Conservation (phyloP, 1,140 invertebrate genomes). For the Latrodectus geometricus region DNA sequence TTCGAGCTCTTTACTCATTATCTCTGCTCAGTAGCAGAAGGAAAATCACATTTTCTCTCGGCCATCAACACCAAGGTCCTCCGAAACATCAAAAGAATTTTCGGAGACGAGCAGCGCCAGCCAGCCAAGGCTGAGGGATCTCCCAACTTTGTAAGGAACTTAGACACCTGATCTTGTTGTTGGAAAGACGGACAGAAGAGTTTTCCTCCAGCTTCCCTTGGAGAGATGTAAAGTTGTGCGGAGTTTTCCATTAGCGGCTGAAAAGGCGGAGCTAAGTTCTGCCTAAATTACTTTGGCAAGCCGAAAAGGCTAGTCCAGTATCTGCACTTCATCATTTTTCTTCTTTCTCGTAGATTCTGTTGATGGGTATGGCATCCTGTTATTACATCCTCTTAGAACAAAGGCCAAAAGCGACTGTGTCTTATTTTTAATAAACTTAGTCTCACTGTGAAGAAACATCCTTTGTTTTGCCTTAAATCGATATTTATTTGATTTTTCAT, state of each 20-base stretch:
- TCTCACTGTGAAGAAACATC: not conserved
- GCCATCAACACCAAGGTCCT: not conserved
- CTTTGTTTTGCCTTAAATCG: not conserved
- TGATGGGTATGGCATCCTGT: constrained; percentile 44
- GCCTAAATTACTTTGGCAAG: constrained; percentile 2
- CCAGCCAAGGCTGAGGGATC: not conserved
- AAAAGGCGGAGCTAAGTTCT: not conserved
- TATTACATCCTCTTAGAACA: constrained; percentile 30
- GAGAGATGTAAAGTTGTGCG: constrained; percentile 42
- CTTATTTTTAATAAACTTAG: constrained; percentile 32
- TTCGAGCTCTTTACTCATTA: constrained; percentile 27
- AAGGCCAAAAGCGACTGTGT: not conserved
- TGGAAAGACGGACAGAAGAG: not conserved
- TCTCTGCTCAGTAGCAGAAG: not conserved
- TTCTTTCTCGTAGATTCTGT: not conserved
- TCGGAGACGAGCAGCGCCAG: not conserved
- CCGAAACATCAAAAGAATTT: constrained; percentile 38
- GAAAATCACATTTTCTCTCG: constrained; percentile 33
- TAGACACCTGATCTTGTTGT: constrained; percentile 31
- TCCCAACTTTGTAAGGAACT: constrained; percentile 14
- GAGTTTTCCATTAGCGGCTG: constrained; percentile 35
- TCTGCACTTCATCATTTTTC: not conserved
- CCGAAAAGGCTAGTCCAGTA: constrained; percentile 23
- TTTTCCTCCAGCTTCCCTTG: constrained; percentile 8
- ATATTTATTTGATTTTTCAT: not conserved